A percentile compares a stretch with the other conserved stretches of the same genome.
These are phyloP conservation scores for Aptenodytes forsteri DNA, from an alignment of 2,113 vertebrate species.

Conservation along the genomic window DNA sequence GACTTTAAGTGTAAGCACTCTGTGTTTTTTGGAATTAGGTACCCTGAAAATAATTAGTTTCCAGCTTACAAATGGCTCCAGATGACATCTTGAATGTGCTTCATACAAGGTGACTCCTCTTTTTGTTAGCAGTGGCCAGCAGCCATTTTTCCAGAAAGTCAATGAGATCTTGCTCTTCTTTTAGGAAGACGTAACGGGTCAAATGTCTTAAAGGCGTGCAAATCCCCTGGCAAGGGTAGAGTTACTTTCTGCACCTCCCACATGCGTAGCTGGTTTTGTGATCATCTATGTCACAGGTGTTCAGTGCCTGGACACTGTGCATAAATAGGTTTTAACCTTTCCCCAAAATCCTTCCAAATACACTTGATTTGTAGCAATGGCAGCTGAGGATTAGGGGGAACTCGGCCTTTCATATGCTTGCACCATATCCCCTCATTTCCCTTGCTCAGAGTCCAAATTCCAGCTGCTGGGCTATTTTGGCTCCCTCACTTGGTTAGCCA, in stretches of 20 bases:
- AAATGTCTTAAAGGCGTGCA: slow-evolving; percentile 10
- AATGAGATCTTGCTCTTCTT: neutral
- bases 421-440: neutral
- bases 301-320: neutral
- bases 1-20: neutral
- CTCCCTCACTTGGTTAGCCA: neutral
- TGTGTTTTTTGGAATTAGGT: neutral
- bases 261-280: neutral
- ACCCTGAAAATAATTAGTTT: neutral
- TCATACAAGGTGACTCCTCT: neutral
- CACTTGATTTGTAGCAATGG: slow-evolving; percentile 49
- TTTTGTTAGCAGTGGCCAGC: neutral
- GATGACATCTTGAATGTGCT: neutral
- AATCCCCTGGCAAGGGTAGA: neutral
- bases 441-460: neutral
- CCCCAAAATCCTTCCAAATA: slow-evolving; percentile 27
- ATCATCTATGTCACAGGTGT: neutral
- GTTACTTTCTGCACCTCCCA: slow-evolving; percentile 37
- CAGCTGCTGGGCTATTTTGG: slow-evolving; percentile 28
- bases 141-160: neutral
- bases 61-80: neutral
- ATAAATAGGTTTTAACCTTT: slow-evolving; percentile 51
- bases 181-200: slow-evolving; percentile 1
- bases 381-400: slow-evolving; percentile 52
- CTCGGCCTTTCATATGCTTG: neutral